Evolutionary conservation across 2,797 vertebrate species (phyloP).

Genomic region (Acanthornis magna): DNA sequence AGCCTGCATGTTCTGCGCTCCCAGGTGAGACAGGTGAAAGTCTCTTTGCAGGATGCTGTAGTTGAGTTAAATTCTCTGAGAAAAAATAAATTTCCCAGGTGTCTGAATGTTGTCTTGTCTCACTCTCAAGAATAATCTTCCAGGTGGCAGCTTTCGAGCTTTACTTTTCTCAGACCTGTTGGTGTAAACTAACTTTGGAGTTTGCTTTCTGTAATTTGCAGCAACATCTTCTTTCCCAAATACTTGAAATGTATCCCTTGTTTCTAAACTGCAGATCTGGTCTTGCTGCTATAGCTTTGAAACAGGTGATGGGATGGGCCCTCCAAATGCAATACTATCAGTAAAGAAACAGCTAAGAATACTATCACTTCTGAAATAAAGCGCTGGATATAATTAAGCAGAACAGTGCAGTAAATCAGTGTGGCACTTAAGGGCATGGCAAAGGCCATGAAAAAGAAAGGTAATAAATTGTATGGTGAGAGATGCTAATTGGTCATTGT

Average conservation of each 20-base stretch:
- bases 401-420: slow-evolving; percentile 28
- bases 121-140: not conserved
- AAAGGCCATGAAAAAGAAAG: not conserved
- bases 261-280: not conserved
- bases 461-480: slow-evolving; percentile 7
- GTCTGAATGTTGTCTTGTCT: not conserved
- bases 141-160: not conserved
- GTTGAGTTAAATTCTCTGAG: not conserved
- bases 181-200: not conserved
- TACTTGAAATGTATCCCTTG: not conserved
- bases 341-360: not conserved
- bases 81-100: not conserved
- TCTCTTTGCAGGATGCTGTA: not conserved
- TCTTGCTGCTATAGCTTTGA: not conserved
- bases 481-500: slow-evolving; percentile 6
- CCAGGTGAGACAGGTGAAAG: not conserved
- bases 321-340: not conserved
- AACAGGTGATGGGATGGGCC: not conserved
- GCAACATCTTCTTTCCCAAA: not conserved
- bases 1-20: not conserved
- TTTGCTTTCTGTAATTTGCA: not conserved
- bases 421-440: not conserved
- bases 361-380: not conserved
- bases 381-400: slow-evolving; percentile 4
- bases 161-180: not conserved